Base-by-base conservation (phyloP, 2,888 invertebrate genomes). In the Yponomeuta malinellus region DNA sequence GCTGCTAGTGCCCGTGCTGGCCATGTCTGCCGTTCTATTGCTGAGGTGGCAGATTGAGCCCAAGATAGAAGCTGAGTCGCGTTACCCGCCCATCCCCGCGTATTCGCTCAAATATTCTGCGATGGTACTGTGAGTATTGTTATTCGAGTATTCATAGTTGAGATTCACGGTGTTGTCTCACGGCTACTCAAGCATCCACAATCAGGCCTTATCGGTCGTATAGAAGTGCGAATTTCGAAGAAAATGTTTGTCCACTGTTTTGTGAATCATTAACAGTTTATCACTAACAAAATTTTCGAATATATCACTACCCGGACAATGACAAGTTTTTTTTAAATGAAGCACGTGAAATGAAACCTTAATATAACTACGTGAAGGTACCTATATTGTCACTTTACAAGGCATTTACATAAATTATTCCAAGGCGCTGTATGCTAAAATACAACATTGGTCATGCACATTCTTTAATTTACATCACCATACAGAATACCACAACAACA, bases 21-120 rank as follows among this genome's bases (percentile, higher is more conserved):
- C 96, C 73, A 93, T 95, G 74, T 81, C 94, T 0, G 83, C 97
- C 68, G 86, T 97, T 72, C 94, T 97, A 10, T 75, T 96, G 10
- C 92, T 97, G 71, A 93, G 97, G 64, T 93, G 94, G 75, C 87
- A 95, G 73, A 95, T 96, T 0, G 92, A 93, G 72, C 94, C 95
- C 0, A 88, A 91, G 0, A 77, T 79, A 12, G 72, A 72, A 29
- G 76, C 76, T 0, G 75, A 75, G 0, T 74, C 76, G 6, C 74
- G 70, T 0, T 94, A 83, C 73, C 77, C 81, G 0, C 74, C 85
- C 0, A 74, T 91, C 72, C 76, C 81, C 37, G 88, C 93, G 10
- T 76, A 84, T 66, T 76, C 83, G 48, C 76, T 86, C 9, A 78
- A 78, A 65, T 76, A 70, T 71, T 84, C 85, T 2, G 29, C 31